phyloP scores from a whole-genome alignment of 2,888 invertebrate genomes.

The Alitta virens region DNA sequence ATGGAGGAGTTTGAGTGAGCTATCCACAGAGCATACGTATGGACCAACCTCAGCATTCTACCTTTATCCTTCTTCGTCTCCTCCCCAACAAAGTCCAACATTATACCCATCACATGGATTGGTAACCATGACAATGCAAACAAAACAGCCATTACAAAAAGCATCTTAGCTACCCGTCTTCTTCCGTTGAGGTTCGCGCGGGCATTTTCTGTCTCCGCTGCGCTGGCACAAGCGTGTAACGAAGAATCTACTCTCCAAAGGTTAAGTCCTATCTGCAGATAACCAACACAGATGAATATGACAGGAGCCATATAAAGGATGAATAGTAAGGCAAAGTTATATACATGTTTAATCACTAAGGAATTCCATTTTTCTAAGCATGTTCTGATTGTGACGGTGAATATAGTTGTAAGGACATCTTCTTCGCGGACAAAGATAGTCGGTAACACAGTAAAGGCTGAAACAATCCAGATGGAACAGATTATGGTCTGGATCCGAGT shows the following conservation, averaged over 20 bases:
- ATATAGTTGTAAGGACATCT: conserved; percentile 8
- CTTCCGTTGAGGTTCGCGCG: conserved; percentile 16
- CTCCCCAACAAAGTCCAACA: conserved; percentile 18
- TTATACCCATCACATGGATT: conserved; percentile 17
- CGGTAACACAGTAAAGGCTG: conserved; percentile 18
- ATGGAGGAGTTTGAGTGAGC: conserved; percentile 44
- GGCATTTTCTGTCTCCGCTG: conserved; percentile 19
- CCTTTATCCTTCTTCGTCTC: conserved; percentile 7
- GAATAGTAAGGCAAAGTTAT: conserved; percentile 22
- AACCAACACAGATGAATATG: conserved; percentile 23
- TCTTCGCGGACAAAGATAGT: conserved; percentile 20
- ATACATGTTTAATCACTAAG: conserved; percentile 18
- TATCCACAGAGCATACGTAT: conserved; percentile 27
- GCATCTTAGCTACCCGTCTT: conserved; percentile 27
- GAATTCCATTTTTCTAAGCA: conserved; percentile 21
- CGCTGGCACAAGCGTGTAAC: conserved; percentile 16
- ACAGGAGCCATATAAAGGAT: conserved; percentile 24
- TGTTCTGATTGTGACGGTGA: conserved; percentile 8
- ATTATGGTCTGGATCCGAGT: conserved; percentile 16
- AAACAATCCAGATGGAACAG: conserved; percentile 17
- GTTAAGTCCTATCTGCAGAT: conserved; percentile 23
- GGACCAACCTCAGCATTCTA: conserved; percentile 11
- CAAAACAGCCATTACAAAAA: conserved; percentile 27
- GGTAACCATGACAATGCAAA: conserved; percentile 30
- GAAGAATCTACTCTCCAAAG: conserved; percentile 20